Evolutionary conservation across 1,140 invertebrate genomes (phyloP).

Genomic region (silkworm (Bombyx mori)): ASM3026992v2 NC_085107.1:5589501-5590000

Average conservation of each 20-base stretch:
- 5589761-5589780: slow-evolving; percentile 11
- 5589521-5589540: no score
- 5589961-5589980: slow-evolving; percentile 12
- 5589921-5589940: slow-evolving; percentile 11
- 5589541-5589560: no score
- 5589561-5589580: no score
- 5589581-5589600: no score
- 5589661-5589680: slow-evolving; percentile 16
- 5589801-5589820: slow-evolving; percentile 26
- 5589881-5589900: slow-evolving; percentile 30
- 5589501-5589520: no score
- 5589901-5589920: slow-evolving; percentile 18
- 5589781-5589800: slow-evolving; percentile 28
- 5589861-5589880: slow-evolving; percentile 24
- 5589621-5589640: no score
- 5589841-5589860: slow-evolving; percentile 20
- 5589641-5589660: slow-evolving; percentile 7
- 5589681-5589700: slow-evolving; percentile 11
- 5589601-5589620: no score
- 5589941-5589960: slow-evolving; percentile 17
- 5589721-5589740: slow-evolving; percentile 16
- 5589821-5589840: slow-evolving; percentile 21
- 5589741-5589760: slow-evolving; percentile 25
- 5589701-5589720: slow-evolving; percentile 20
- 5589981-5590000: slow-evolving; percentile 13